These are phyloP conservation scores for Dendropsophus ebraccatus DNA, from an alignment of 2,113 vertebrate species.

Conservation along the genomic window DNA sequence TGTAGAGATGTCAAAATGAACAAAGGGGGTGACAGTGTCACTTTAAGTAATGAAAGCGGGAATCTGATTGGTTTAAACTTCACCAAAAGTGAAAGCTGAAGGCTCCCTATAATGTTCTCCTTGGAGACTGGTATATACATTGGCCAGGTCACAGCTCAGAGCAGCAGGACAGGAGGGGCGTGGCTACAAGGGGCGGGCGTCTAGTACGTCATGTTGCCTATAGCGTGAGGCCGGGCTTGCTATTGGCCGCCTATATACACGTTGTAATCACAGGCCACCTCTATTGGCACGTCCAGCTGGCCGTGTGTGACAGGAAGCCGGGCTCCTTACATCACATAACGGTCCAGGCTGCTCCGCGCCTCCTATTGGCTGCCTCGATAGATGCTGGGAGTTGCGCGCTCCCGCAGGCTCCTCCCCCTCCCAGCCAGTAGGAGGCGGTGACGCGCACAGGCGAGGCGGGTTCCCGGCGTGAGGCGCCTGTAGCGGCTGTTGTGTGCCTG, in stretches of 20 bases:
- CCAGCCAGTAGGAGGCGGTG: conserved; percentile 15
- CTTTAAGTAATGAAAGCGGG: too few species aligned
- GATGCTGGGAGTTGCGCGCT: background rate
- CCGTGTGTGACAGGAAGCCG: conserved; percentile 20
- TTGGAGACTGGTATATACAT: background rate
- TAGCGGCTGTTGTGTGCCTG: background rate
- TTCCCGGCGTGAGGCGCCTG: conserved; percentile 30
- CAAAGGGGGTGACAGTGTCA: too few species aligned
- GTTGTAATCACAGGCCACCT: background rate
- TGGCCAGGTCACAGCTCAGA: background rate
- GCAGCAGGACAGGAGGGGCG: background rate
- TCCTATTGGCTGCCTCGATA: background rate
- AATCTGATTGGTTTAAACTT: too few species aligned
- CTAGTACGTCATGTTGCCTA: background rate
- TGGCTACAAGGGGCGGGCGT: background rate
- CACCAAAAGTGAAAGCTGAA: background rate
- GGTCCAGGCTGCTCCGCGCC: background rate
- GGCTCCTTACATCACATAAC: conserved; percentile 22
- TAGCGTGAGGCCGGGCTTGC: background rate
- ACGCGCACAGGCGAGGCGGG: conserved; percentile 38
- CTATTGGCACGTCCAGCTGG: background rate
- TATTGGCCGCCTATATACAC: background rate
- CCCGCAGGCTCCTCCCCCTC: background rate
- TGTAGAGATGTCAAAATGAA: too few species aligned
- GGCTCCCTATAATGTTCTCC: background rate